These are phyloP conservation scores for Hybos culiciformis DNA, from an alignment of 2,888 invertebrate species.

Conservation along the genomic window DNA sequence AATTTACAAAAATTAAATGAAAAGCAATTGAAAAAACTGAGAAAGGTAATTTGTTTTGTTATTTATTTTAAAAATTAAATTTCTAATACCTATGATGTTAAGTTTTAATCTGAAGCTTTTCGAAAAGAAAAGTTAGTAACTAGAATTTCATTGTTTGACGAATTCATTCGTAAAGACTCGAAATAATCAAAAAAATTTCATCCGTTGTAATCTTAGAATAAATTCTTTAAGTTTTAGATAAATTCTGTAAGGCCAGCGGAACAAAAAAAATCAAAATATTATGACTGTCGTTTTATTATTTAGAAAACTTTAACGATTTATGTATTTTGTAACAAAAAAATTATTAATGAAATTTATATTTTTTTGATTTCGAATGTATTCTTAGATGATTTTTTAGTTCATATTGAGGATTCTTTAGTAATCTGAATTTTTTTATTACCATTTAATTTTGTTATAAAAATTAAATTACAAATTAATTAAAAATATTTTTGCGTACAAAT, in stretches of 20 bases:
- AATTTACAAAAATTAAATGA: slow-evolving; percentile 46
- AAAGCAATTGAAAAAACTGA: slow-evolving; percentile 38
- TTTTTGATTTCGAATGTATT: slow-evolving; percentile 15
- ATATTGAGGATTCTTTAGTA: slow-evolving; percentile 37
- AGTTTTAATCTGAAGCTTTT: slow-evolving; percentile 32
- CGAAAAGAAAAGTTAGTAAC: slow-evolving; percentile 30
- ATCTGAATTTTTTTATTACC: slow-evolving; percentile 24
- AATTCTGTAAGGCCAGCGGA: slow-evolving; percentile 35
- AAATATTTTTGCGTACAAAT: neutral
- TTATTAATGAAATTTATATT: slow-evolving; percentile 16
- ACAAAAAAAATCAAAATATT: slow-evolving; percentile 19
- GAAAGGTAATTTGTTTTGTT: slow-evolving; percentile 21
- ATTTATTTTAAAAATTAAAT: neutral
- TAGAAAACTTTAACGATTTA: slow-evolving; percentile 22
- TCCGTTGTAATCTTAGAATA: slow-evolving; percentile 36
- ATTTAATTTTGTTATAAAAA: neutral
- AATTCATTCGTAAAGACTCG: slow-evolving; percentile 22
- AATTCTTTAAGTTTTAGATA: slow-evolving; percentile 19
- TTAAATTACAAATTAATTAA: neutral
- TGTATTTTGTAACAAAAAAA: slow-evolving; percentile 16
- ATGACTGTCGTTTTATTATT: slow-evolving; percentile 23
- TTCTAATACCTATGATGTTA: neutral
- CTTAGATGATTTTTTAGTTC: slow-evolving; percentile 20
- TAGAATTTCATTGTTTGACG: slow-evolving; percentile 21
- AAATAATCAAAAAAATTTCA: slow-evolving; percentile 21